These are phyloP conservation scores for Stictonetta naevosa DNA, from an alignment of 2,113 vertebrate genomes.

Conservation along the genomic window DNA sequence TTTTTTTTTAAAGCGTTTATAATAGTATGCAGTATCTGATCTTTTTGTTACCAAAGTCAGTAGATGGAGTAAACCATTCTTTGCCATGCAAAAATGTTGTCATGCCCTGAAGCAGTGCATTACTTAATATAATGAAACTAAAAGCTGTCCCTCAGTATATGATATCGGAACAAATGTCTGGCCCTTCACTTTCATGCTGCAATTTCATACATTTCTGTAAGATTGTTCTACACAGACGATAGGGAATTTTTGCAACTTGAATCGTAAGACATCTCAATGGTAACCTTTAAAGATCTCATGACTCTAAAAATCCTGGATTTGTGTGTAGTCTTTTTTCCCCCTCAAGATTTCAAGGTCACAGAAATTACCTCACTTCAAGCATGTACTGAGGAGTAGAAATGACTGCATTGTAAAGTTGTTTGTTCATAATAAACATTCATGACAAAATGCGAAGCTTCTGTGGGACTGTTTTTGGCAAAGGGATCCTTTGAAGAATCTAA, in stretches of 20 bases:
- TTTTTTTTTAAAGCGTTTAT: not conserved
- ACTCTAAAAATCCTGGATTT: not conserved
- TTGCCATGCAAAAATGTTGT: not conserved
- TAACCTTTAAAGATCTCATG: not conserved
- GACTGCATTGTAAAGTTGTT: conserved; percentile 8
- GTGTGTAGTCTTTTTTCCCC: not conserved
- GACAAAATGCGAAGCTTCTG: not conserved
- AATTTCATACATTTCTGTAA: not conserved
- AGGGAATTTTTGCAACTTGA: not conserved
- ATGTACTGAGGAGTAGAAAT: conserved; percentile 10
- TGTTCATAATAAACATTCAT: conserved; percentile 47
- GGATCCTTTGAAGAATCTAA: not conserved
- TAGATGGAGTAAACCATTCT: not conserved
- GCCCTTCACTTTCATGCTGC: not conserved
- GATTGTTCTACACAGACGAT: rapidly evolving
- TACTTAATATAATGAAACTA: not conserved
- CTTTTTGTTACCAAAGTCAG: not conserved
- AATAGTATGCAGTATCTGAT: not conserved
- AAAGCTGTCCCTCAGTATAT: not conserved
- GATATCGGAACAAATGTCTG: not conserved
- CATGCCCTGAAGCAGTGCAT: not conserved
- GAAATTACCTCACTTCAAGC: not conserved
- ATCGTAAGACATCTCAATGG: not conserved
- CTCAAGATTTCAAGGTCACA: not conserved
- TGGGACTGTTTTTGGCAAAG: not conserved